Percentiles rank a stretch among this genome's conserved stretches.
These are phyloP conservation scores for Emmelina monodactyla DNA, from an alignment of 2,888 invertebrate species.

Conservation along the genomic window DNA sequence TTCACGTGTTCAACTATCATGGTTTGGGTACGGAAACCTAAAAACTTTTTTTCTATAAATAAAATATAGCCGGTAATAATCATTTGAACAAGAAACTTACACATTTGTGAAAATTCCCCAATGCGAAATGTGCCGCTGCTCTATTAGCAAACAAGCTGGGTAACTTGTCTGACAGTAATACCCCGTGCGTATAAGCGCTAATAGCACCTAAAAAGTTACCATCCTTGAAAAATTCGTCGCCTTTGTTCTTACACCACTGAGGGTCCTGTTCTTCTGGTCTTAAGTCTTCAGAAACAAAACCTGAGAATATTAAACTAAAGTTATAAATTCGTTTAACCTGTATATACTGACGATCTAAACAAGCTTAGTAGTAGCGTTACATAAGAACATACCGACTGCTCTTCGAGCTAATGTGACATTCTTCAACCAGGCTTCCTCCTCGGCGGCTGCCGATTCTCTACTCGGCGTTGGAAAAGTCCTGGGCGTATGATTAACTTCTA, in stretches of 20 bases:
- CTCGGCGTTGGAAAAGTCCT: conserved; percentile 84
- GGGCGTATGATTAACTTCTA: conserved; percentile 76
- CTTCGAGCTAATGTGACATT: conserved; percentile 79
- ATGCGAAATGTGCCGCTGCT: conserved; percentile 79
- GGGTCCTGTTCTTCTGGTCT: conserved; percentile 84
- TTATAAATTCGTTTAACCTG: background rate
- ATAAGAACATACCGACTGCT: conserved; percentile 53
- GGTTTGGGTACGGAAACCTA: no score
- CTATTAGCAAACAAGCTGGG: conserved; percentile 78
- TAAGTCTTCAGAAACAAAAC: conserved; percentile 76
- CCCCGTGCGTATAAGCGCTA: conserved; percentile 82
- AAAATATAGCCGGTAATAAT: no score
- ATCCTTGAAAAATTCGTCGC: conserved; percentile 76
- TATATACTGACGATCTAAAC: background rate
- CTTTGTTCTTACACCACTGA: conserved; percentile 82
- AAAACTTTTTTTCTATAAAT: no score
- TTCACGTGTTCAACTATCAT: no score
- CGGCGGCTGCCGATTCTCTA: conserved; percentile 72
- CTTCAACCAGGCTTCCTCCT: conserved; percentile 82
- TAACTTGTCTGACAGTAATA: conserved; percentile 75
- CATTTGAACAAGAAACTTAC: no score
- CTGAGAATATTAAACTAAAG: conserved; percentile 26
- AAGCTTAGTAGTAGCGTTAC: no score
- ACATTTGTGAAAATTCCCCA: conserved; percentile 78
- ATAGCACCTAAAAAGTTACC: conserved; percentile 82